These are phyloP conservation scores for Myripristis murdjan DNA, from an alignment of 2,797 vertebrate species.

Conservation along the genomic window DNA sequence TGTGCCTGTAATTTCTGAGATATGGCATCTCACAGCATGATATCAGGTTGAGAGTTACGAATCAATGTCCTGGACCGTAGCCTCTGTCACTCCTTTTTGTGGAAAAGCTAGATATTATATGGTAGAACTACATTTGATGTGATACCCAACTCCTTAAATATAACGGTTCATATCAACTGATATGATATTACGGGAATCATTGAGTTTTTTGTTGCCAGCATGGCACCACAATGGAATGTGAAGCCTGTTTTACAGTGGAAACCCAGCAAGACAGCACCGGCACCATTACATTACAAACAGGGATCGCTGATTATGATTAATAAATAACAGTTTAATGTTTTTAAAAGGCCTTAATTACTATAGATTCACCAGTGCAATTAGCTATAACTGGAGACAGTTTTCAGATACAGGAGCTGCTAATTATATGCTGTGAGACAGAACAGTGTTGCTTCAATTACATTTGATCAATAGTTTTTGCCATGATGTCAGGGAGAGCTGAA, in stretches of 20 bases:
- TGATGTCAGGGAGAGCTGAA: constrained; percentile 77
- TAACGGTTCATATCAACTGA: constrained; percentile 5
- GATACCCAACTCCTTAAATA: constrained; percentile 12
- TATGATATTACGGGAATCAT: constrained; percentile 15
- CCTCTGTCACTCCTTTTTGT: constrained; percentile 33
- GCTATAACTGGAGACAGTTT: constrained; percentile 66
- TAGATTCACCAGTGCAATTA: constrained; percentile 56
- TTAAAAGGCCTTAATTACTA: constrained; percentile 43
- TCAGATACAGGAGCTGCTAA: constrained; percentile 78
- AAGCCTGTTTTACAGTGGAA: not conserved
- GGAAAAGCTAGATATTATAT: constrained; percentile 33
- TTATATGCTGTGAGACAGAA: constrained; percentile 72
- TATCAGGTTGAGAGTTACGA: constrained; percentile 45
- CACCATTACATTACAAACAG: constrained; percentile 29
- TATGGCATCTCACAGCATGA: constrained; percentile 48
- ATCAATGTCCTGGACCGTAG: constrained; percentile 41
- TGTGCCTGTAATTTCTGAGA: constrained; percentile 32
- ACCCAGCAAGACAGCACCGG: no score
- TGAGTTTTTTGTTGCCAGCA: not conserved
- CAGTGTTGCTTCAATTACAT: constrained; percentile 74
- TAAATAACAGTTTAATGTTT: constrained; percentile 44
- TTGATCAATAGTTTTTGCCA: constrained; percentile 73
- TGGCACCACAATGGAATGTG: not conserved
- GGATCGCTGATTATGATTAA: not conserved
- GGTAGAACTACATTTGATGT: not conserved